Evolutionary conservation across 2,113 vertebrate genomes (phyloP).

Genomic region (Perccottus glenii): DNA sequence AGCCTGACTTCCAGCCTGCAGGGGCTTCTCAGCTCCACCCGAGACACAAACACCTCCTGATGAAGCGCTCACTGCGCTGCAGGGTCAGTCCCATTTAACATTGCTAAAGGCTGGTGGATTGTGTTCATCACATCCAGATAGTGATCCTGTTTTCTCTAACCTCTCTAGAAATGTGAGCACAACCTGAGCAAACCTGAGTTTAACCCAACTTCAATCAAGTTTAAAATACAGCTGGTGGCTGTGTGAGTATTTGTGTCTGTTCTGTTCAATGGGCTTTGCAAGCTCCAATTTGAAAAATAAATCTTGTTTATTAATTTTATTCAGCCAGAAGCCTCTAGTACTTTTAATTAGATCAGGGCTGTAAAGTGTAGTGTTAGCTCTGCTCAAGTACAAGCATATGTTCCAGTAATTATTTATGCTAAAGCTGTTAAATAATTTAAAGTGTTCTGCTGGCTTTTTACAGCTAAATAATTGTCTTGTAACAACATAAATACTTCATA

Average conservation of each 20-base stretch:
- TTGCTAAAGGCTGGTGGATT: not conserved
- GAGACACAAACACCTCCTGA: constrained; percentile 96
- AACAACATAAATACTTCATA: not conserved
- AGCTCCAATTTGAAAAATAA: not conserved
- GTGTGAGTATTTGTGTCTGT: constrained; percentile 85
- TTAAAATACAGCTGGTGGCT: constrained; percentile 98
- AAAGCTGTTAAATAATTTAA: not conserved
- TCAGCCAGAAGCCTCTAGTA: constrained; percentile 6
- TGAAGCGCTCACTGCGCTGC: constrained; percentile 96
- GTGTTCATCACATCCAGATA: not conserved
- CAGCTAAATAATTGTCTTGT: not conserved
- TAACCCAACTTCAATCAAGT: constrained; percentile 99
- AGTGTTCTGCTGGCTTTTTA: constrained; percentile 8
- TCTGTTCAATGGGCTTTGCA: not conserved
- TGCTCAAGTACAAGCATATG: not conserved
- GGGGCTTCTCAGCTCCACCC: constrained; percentile 95
- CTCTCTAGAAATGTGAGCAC: constrained; percentile 94
- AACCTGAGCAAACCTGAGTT: constrained; percentile 99
- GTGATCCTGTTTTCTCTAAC: not conserved
- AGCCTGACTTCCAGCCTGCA: constrained; percentile 95
- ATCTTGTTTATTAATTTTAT: not conserved
- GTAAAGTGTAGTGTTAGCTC: not conserved
- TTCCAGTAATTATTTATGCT: constrained; percentile 13
- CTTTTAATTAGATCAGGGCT: constrained; percentile 19
- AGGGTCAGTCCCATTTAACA: constrained; percentile 79